Conservation (phyloP, 2,888 invertebrate species). For the Podotricha telesiphe region DNA sequence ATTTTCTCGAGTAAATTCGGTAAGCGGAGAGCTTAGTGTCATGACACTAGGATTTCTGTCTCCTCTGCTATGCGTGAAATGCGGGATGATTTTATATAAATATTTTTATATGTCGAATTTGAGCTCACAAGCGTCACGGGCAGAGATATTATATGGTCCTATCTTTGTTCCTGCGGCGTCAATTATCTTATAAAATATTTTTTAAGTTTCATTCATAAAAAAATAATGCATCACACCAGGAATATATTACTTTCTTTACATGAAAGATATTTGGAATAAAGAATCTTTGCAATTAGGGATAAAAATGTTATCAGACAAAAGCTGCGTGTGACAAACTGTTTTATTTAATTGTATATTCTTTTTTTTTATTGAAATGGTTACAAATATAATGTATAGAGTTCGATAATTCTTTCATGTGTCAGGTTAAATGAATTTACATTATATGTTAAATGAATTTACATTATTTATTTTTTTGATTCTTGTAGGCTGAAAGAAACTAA, state of each 20-base stretch:
- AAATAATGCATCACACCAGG: neutral
- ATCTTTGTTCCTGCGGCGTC: neutral
- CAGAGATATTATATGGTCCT: neutral
- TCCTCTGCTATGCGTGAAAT: too few species aligned
- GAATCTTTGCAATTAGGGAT: neutral
- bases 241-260: conserved; percentile 1
- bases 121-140: neutral
- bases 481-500: too few species aligned
- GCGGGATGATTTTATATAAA: neutral
- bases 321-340: neutral
- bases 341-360: too few species aligned
- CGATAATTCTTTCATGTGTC: too few species aligned
- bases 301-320: neutral
- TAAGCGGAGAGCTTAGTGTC: too few species aligned
- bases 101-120: neutral
- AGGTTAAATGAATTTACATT: too few species aligned
- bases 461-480: too few species aligned
- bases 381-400: too few species aligned
- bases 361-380: too few species aligned
- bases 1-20: too few species aligned
- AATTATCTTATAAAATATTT: neutral
- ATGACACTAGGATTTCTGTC: too few species aligned
- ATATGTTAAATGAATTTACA: too few species aligned
- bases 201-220: conserved; percentile 5
- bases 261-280: neutral